Evolutionary conservation across 2,113 vertebrate genomes (phyloP).

Genomic region (Acanthochromis polyacanthus): DNA sequence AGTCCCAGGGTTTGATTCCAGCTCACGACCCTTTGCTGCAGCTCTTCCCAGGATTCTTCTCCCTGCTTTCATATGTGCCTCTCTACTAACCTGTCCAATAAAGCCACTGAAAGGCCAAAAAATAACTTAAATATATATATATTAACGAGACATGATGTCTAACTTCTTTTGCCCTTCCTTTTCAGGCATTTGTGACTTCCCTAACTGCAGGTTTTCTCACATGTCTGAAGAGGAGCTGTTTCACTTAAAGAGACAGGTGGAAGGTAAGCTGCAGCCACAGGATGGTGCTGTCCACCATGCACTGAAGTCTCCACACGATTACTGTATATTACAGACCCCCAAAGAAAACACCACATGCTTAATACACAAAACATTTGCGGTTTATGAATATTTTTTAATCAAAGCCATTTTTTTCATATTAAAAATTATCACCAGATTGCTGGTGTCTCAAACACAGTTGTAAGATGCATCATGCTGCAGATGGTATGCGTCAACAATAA

Average conservation of each 20-base stretch:
- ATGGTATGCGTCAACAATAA: background rate
- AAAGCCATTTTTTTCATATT: background rate
- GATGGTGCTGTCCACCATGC: conserved; percentile 30
- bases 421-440: background rate
- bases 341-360: background rate
- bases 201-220: conserved; percentile 95
- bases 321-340: background rate
- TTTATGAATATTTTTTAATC: background rate
- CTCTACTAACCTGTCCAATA: no score
- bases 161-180: background rate
- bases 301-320: background rate
- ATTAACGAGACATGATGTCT: background rate
- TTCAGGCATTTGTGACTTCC: conserved; percentile 84
- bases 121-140: no score
- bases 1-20: no score
- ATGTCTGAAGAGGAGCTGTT: conserved; percentile 91
- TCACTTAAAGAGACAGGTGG: conserved; percentile 86
- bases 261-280: conserved; percentile 83
- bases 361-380: background rate
- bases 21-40: no score
- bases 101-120: no score
- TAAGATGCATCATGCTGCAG: background rate
- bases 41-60: no score
- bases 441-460: background rate
- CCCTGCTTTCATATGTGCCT: no score